These are phyloP conservation scores for Pseudotriccus pelzelni DNA, from an alignment of 2,797 vertebrate genomes.

Conservation along the genomic window DNA sequence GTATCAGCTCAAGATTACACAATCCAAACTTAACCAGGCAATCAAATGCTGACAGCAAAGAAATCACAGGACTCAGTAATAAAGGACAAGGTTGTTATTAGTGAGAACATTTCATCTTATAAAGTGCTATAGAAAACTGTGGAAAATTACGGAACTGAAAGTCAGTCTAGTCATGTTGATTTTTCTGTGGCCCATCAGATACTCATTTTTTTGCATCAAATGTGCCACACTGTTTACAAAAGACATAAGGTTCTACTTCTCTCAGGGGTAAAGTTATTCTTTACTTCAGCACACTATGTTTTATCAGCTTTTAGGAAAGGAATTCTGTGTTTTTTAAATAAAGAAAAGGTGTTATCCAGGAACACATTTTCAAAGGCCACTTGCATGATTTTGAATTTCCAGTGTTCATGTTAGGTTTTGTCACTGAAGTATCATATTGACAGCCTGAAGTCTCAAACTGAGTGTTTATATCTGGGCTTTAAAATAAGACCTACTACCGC, in stretches of 20 bases:
- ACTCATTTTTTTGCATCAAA: neutral
- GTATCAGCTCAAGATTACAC: neutral
- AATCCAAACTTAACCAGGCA: neutral
- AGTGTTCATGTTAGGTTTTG: neutral
- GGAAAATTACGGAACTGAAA: neutral
- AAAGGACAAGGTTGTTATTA: neutral
- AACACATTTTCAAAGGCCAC: neutral
- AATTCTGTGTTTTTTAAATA: neutral
- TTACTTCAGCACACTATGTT: neutral
- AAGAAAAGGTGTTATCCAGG: neutral
- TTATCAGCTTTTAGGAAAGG: neutral
- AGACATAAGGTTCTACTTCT: neutral
- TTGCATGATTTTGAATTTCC: neutral
- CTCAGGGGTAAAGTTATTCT: neutral
- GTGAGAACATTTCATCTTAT: neutral
- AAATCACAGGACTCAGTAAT: neutral
- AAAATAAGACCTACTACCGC: neutral
- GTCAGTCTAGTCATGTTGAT: accelerated
- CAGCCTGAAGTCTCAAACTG: neutral
- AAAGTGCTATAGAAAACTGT: neutral
- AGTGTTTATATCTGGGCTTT: neutral
- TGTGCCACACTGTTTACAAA: neutral
- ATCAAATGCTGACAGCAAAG: neutral
- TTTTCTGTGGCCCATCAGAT: neutral
- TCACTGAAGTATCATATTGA: neutral